These are phyloP conservation scores for Corythornis madagascariensis DNA, from an alignment of 2,113 vertebrate genomes.

Conservation along the genomic window DNA sequence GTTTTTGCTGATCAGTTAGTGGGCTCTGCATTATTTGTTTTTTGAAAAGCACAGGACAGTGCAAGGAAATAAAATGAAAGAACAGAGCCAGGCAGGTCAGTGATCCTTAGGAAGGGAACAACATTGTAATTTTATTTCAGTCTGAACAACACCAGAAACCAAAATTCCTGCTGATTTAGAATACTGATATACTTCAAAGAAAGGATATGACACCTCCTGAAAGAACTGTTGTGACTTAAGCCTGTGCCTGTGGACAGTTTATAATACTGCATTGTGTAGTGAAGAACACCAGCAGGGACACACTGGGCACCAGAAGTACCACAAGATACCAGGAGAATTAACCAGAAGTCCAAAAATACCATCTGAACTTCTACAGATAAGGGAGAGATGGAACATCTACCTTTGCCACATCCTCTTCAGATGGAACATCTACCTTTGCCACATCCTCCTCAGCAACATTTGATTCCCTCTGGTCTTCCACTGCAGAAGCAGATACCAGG, in stretches of 20 bases:
- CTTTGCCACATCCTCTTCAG: not conserved
- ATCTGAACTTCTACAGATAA: not conserved
- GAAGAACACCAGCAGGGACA: not conserved
- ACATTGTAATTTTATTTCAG: not conserved
- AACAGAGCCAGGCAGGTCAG: not conserved
- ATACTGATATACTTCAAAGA: not conserved
- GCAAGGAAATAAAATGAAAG: not conserved
- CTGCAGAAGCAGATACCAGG: slow-evolving; percentile 7
- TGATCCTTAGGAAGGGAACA: not conserved
- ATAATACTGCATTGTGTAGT: not conserved
- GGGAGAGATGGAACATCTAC: slow-evolving; percentile 9
- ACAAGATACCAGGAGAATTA: not conserved
- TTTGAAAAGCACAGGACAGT: not conserved
- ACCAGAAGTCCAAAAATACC: not conserved
- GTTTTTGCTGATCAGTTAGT: not conserved
- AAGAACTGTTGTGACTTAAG: not conserved
- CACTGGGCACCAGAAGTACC: not conserved
- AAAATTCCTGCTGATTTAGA: not conserved
- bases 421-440: slow-evolving; percentile 33
- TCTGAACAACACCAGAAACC: not conserved
- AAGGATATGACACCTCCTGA: not conserved
- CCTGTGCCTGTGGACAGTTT: too few species aligned
- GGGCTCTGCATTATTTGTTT: not conserved
- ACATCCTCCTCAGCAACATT: not conserved
- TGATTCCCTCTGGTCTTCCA: not conserved